Base-by-base conservation (phyloP, 1,140 invertebrate species). In the Himalopsyche phryganea region DNA sequence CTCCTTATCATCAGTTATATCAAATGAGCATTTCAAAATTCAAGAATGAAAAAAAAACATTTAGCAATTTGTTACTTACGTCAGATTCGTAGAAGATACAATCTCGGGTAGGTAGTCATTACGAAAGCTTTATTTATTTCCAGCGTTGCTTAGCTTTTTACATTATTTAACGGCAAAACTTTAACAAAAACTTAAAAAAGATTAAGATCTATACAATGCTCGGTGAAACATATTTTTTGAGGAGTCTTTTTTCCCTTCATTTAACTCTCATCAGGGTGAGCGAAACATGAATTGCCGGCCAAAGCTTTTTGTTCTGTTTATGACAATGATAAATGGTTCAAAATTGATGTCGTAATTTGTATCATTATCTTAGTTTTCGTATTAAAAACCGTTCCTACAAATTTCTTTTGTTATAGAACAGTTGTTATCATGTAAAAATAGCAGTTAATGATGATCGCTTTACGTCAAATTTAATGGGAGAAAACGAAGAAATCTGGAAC, bases 261-360 rank as follows among this genome's bases (percentile, higher is more conserved):
- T 53, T 53, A 46, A 53, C 42, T 53, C 32, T n/a, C 42, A 53
- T 53, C 51, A 46, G 17, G 19, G 14, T 45, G 41, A 13, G n/a
- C 17, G 41, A 46, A 18, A 28, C 23, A 28, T 14, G 42, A 53
- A 44, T 53, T 33, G 51, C 28, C 20, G 42, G 42, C 11, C 40
- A 18, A 11, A 36, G 17, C 19, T 41, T 50, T 52, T 36, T 28
- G 11, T 47, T 48, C 59, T 61, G 59, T 23, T 52, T 56, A 46
- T 56, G 59, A 61, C 53, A 36, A 52, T 49, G 58, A 60, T 60
- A 54, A 52, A 60, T 60, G 48, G 38, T 48, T 47, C 6, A 47
- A 53, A 52, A 58, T 53, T 48, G 50, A 53, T 35, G 58, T 19
- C 20, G 35, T 47, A 38, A 52, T 33, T 47, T 51, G 18, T 38